Percentiles rank a stretch among this genome's conserved stretches.
phyloP scores from a whole-genome alignment of 2,888 invertebrate genomes.

The Leptopterna dolabrata region DNA sequence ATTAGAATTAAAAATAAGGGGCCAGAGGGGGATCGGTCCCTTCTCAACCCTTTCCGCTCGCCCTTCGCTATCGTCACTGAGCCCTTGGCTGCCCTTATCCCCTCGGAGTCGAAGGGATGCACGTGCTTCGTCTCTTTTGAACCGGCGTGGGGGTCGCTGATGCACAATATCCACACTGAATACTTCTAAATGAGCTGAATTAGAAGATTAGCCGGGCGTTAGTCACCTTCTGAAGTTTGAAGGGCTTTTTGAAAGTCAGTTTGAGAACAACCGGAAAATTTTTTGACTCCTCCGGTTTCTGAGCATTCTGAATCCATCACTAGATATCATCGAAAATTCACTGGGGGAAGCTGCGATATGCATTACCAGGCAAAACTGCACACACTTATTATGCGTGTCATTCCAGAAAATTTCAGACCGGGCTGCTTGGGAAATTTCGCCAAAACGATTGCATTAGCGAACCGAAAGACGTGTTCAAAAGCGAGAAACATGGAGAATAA shows the following conservation, averaged over 20 bases:
- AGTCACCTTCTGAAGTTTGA: neutral
- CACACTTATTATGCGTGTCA: no score
- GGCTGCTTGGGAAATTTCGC: no score
- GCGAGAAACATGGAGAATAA: no score
- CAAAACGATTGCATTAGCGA: no score
- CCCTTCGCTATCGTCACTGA: neutral
- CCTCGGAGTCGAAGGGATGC: neutral
- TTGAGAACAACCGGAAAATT: no score
- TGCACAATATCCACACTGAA: neutral
- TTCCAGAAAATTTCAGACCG: no score
- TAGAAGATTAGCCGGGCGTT: neutral
- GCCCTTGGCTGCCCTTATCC: neutral
- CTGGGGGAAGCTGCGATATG: no score
- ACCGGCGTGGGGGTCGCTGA: neutral
- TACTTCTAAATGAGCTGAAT: neutral
- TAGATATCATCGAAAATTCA: no score
- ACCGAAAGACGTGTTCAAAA: no score
- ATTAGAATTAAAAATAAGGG: constrained; percentile 54
- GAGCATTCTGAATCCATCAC: no score
- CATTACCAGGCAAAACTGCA: no score
- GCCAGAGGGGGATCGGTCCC: neutral
- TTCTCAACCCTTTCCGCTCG: neutral
- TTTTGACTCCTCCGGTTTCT: no score
- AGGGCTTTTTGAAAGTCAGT: neutral
- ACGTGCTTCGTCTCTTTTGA: neutral